Evolutionary conservation across 2,888 invertebrate genomes (phyloP).

Genomic region (Mesorhabditis sp.): DNA sequence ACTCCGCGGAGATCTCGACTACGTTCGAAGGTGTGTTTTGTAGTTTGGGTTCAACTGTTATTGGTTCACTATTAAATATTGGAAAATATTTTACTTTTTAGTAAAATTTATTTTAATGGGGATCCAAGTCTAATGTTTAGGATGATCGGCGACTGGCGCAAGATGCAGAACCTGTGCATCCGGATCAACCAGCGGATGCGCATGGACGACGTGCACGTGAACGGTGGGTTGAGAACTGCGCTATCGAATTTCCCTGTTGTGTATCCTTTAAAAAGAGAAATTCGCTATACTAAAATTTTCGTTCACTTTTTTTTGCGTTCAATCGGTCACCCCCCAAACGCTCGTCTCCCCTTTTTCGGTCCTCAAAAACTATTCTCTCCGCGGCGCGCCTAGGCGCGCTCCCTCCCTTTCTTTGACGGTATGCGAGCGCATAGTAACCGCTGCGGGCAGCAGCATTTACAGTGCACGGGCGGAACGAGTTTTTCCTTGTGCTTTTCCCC

Average conservation of each 20-base stretch:
- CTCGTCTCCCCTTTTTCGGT: too few relatives aligned
- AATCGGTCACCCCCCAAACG: too few relatives aligned
- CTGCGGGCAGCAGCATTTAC: too few relatives aligned
- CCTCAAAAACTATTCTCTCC: too few relatives aligned
- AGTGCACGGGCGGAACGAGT: too few relatives aligned
- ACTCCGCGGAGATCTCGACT: neutral
- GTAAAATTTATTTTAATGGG: neutral
- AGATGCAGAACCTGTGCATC: neutral
- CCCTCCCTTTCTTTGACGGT: too few relatives aligned
- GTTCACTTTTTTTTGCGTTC: too few relatives aligned
- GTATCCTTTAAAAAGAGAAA: too few relatives aligned
- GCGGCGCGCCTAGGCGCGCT: too few relatives aligned
- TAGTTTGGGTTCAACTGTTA: neutral
- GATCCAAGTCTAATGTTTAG: neutral
- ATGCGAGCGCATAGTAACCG: too few relatives aligned
- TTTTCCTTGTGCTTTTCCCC: too few relatives aligned
- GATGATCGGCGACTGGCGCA: neutral
- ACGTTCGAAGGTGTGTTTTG: neutral
- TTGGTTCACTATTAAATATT: neutral
- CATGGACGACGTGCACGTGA: neutral
- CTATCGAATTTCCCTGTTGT: neutral
- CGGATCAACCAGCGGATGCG: slow-evolving; percentile 5
- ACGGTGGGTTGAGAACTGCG: neutral
- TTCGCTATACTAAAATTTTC: too few relatives aligned
- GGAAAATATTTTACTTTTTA: neutral